Base-by-base conservation (phyloP, 2,888 invertebrate genomes). In the Cloeon dipterum region DNA sequence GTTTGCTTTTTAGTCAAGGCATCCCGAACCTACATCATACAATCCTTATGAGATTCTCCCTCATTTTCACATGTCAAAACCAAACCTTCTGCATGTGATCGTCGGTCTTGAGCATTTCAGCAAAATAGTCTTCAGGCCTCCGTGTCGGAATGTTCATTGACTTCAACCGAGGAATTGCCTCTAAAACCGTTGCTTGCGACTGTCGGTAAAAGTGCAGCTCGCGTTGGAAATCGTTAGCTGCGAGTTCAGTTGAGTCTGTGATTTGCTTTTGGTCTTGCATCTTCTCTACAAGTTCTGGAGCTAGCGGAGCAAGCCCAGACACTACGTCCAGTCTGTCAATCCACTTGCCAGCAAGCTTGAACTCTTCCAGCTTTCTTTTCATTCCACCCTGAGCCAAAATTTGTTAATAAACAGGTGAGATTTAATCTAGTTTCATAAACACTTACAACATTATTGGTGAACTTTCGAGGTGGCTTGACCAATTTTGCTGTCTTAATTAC, bases 91-190 rank as follows among this genome's bases (percentile, higher is more conserved):
- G 88, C 98, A 98, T 98, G 50, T 98, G 98, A 21, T 70, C 72
- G 58, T 98, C 98, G 11, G 83, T 67, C 56, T 98, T 98, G 1
- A 88, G 89, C 98, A 98, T 98, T 64, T 98, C 88, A 0, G 96
- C 98, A 59, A 93, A 96, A 56, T 91, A 98, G 57, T 96, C 96
- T 39, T 85, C 82, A 0, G 98, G 98, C 56, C 82, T 66, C 50
- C 71, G 76, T 0, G 88, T 91, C 1, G 70, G 62, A 34, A 93
- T 59, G 16, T 72, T 73, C 4, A 83, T 53, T 26, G 70, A 67
- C 41, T 83, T 77, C 7, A 98, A 59, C 44, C 68, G 68, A 33
- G 73, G 71, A 17, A 96, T 66, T 1, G 77, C 83, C 43, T 81
- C 73, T 19, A 86, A 46, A 1, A 85, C 85, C 1, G 93, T 75